Conservation (phyloP, 2,113 vertebrate species). For the Barbus barbus region DNA sequence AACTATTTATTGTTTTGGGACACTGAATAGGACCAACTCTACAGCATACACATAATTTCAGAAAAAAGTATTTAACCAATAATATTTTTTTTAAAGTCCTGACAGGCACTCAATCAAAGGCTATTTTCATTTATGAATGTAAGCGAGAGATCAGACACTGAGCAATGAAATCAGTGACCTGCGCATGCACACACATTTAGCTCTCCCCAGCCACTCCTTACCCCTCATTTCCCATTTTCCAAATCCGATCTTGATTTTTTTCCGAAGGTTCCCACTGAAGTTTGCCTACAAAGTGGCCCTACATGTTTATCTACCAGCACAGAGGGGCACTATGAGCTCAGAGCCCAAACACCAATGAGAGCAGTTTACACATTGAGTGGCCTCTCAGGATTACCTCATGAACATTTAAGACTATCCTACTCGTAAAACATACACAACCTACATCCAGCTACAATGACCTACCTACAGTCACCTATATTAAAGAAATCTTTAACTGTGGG, state of each 20-base stretch:
- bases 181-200: slow-evolving; percentile 34
- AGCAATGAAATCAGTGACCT: slow-evolving; percentile 41
- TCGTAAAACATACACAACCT: slow-evolving; percentile 15
- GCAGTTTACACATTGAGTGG: slow-evolving; percentile 31
- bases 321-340: slow-evolving; percentile 54
- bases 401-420: slow-evolving; percentile 26
- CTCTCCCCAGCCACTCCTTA: slow-evolving; percentile 46
- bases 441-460: not conserved
- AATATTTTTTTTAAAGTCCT: slow-evolving; percentile 34
- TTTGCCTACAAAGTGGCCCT: slow-evolving; percentile 26
- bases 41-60: not conserved
- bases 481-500: not conserved
- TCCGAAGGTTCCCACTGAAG: slow-evolving; percentile 23
- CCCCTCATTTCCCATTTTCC: slow-evolving; percentile 48
- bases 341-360: slow-evolving; percentile 34
- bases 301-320: slow-evolving; percentile 58
- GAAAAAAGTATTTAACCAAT: slow-evolving; percentile 13
- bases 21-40: not conserved
- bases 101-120: slow-evolving; percentile 19
- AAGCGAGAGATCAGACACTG: slow-evolving; percentile 26
- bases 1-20: not conserved
- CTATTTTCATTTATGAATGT: slow-evolving; percentile 36
- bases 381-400: slow-evolving; percentile 39
- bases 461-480: not conserved
- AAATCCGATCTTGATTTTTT: slow-evolving; percentile 41